Evolutionary conservation across 2,888 invertebrate species (phyloP), one percentile per base, ranked within the genome.

Genomic region (Pollenia amentaria): DNA sequence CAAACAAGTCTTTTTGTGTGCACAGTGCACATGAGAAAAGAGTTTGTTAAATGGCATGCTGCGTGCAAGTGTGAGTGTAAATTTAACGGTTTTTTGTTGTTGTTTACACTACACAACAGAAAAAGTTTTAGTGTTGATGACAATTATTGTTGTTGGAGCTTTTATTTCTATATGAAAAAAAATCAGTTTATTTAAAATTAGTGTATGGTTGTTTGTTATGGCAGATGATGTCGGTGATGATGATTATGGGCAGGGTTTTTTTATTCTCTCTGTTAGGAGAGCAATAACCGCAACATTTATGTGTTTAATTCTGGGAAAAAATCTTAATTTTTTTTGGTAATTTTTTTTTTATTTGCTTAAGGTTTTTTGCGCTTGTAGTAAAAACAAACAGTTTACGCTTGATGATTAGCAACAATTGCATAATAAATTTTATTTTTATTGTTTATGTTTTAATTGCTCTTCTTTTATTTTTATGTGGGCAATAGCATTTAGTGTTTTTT

Each of bases 321-420:
- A 40, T 40, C 14, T 44, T 18, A 7, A 42, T 40, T 60, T 65
- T 44, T 51, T 60, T 65, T 29, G 64, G 40, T 12, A 53, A 11
- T 21, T 44, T 73, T 72, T 81, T 77, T 46, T 76, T 57, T 78
- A 60, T 77, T 76, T 48, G 44, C 62, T 57, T 73, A 40, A 21
- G 21, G n/a, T 42, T 76, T 64, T 16, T 51, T 7, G 7, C 40
- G 16, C 40, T 46, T 51, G 51, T 60, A 29, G 21, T 40, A 55
- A 44, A 72, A 72, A 53, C 38, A 70, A 81, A 81, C 44, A 85
- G 78, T 85, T 82, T 55, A 85, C 78, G 85, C 82, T 78, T 64
- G 29, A 78, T 75, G 82, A 85, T 85, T 85, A 82, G 82, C 82
- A 55, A 78, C 53, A 82, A 85, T 78, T 85, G 85, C 78, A 82